Conservation (phyloP, 2,888 invertebrate genomes). For the Hydroisotoma schaefferi region DNA sequence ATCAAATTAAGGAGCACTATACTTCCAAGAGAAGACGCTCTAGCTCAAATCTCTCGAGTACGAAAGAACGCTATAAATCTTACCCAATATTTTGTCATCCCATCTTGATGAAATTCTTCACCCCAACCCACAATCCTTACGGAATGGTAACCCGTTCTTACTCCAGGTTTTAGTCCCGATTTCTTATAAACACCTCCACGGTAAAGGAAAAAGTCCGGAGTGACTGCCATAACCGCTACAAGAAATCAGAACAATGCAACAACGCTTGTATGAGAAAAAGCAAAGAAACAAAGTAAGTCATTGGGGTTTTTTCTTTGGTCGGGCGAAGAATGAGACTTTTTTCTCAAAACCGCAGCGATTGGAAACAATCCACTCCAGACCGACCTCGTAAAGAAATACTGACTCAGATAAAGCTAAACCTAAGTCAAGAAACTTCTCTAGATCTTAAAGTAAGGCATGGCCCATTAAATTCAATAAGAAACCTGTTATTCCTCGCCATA, state of each 20-base stretch:
- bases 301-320: too few species aligned
- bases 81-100: constrained; percentile 78
- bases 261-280: too few species aligned
- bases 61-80: constrained; percentile 50
- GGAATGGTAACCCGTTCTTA: constrained; percentile 74
- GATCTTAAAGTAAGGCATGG: neutral
- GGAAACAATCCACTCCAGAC: too few species aligned
- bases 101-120: constrained; percentile 61
- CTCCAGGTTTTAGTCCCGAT: constrained; percentile 55
- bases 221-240: constrained; percentile 80
- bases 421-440: neutral
- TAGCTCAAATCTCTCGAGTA: too few species aligned
- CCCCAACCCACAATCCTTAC: constrained; percentile 93
- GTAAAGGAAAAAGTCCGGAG: constrained; percentile 91
- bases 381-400: too few species aligned
- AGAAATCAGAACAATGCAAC: constrained; percentile 33
- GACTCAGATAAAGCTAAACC: neutral
- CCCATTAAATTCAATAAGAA: constrained; percentile 14
- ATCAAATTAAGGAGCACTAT: too few species aligned
- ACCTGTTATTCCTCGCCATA: neutral
- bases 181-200: constrained; percentile 76
- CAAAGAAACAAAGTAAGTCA: too few species aligned
- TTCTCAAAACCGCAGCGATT: too few species aligned
- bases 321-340: neutral
- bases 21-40: too few species aligned